These are phyloP conservation scores for Fopius arisanus DNA, from an alignment of 1,140 invertebrate species.

Conservation along the genomic window DNA sequence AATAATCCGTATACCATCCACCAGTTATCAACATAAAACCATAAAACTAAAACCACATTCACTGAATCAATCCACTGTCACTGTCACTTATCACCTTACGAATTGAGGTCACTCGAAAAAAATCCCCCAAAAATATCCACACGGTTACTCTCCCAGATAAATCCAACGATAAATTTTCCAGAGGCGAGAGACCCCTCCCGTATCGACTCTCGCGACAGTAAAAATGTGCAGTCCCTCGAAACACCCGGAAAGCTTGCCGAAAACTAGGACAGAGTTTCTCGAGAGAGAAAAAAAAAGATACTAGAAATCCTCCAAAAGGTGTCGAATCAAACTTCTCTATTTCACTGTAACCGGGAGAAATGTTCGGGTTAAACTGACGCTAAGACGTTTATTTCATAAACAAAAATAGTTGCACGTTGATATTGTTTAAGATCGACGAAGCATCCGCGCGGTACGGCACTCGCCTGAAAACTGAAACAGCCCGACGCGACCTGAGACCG, in stretches of 20 bases:
- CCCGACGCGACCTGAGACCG: slow-evolving; percentile 58
- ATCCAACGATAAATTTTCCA: background rate
- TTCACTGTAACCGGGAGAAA: no score
- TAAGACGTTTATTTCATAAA: no score
- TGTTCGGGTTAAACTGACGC: no score
- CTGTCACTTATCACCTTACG: background rate
- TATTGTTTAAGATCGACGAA: background rate
- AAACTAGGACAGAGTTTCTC: slow-evolving; percentile 5
- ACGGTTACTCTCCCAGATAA: background rate
- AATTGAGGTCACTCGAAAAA: background rate
- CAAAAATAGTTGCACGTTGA: background rate
- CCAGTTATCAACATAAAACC: background rate
- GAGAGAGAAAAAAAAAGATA: background rate
- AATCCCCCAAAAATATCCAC: background rate
- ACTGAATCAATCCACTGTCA: slow-evolving; percentile 3
- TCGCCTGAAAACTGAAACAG: slow-evolving; percentile 55
- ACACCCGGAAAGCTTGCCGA: background rate
- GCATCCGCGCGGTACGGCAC: slow-evolving; percentile 52
- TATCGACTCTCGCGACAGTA: background rate
- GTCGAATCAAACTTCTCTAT: background rate
- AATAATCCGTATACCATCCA: slow-evolving; percentile 3
- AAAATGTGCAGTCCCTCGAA: background rate
- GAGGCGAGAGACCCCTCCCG: background rate
- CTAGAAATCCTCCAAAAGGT: background rate
- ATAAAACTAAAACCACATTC: slow-evolving; percentile 4